phyloP scores from a whole-genome alignment of 2,888 invertebrate species.

The Balanococcus diminutus region DNA sequence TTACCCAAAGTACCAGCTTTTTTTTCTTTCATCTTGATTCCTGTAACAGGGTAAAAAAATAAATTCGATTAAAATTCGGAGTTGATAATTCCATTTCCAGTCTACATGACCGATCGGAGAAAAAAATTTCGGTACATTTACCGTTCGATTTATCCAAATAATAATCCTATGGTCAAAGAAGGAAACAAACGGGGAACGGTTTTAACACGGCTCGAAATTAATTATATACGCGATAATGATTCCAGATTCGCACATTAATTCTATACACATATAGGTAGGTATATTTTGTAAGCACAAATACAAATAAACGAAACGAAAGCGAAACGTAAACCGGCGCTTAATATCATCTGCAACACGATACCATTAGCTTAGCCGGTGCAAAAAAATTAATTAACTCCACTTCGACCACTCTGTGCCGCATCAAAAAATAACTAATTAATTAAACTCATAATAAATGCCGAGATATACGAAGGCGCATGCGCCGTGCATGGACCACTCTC shows the following conservation, averaged over 20 bases:
- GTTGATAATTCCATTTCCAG: not conserved
- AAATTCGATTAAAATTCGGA: not conserved
- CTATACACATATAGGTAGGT: not conserved
- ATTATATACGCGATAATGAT: not conserved
- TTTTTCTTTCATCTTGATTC: constrained; percentile 86
- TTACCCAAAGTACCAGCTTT: constrained; percentile 89
- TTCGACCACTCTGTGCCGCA: not conserved
- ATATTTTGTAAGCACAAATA: not conserved
- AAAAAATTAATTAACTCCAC: not conserved
- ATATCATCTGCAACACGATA: not conserved
- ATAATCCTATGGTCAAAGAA: not conserved
- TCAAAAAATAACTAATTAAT: constrained; percentile 1
- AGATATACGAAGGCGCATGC: not conserved
- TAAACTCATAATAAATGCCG: not conserved
- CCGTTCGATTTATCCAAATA: not conserved
- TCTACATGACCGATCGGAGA: not conserved
- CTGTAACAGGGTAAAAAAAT: constrained; percentile 60
- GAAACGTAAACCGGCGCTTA: not conserved
- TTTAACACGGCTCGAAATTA: not conserved
- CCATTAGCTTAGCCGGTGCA: not conserved
- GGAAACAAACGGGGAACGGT: not conserved
- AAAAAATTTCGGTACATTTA: not conserved
- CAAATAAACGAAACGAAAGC: not conserved
- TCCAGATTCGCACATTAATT: not conserved
- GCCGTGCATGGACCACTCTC: not conserved